These are phyloP conservation scores for Micromys minutus DNA, from an alignment of 2,113 vertebrate species.

Conservation along the genomic window DNA sequence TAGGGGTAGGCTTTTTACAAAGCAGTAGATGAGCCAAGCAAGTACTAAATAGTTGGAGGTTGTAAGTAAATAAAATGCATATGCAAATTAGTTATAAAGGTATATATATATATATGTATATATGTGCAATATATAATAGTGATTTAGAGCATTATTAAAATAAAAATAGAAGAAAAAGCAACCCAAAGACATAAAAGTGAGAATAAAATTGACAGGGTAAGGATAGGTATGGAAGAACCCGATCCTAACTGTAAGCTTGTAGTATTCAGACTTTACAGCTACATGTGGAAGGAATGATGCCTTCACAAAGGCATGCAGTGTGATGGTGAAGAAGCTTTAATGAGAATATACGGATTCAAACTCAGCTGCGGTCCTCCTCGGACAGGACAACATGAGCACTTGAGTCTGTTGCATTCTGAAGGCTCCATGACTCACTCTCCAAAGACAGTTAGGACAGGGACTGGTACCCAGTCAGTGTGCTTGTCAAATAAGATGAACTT, in stretches of 20 bases:
- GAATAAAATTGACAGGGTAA: background rate
- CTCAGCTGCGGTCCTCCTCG: background rate
- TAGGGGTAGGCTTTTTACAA: background rate
- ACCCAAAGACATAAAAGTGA: background rate
- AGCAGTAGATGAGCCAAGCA: background rate
- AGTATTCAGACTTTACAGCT: background rate
- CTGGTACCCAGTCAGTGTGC: background rate
- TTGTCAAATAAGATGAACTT: background rate
- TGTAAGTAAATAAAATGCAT: background rate
- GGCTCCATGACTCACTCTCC: background rate
- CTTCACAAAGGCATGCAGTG: background rate
- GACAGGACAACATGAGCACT: background rate
- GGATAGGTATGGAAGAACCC: background rate
- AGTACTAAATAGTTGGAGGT: background rate
- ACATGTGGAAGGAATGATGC: background rate
- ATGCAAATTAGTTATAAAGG: background rate
- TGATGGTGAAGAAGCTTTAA: background rate
- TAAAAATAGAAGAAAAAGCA: slow-evolving; percentile 2
- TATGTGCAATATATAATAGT: too few species aligned
- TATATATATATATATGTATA: background rate
- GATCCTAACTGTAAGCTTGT: background rate
- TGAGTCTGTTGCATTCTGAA: background rate
- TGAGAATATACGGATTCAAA: background rate
- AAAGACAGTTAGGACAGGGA: background rate
- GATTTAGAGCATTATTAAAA: background rate